Percentiles rank a stretch among this genome's conserved stretches.
phyloP scores from a whole-genome alignment of 1,140 invertebrate species.

The Dreissena rostriformis region DNA sequence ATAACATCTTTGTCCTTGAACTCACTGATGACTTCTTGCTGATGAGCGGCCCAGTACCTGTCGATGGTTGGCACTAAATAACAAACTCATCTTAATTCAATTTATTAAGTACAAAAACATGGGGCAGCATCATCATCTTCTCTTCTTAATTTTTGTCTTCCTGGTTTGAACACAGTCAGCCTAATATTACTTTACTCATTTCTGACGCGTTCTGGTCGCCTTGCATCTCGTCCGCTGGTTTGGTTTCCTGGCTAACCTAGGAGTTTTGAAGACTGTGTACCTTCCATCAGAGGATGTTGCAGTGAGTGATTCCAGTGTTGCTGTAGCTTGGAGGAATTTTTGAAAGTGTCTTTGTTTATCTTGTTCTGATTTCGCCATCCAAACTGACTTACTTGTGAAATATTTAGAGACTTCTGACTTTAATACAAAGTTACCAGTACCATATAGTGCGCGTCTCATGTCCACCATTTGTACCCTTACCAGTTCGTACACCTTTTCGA shows the following conservation, averaged over 20 bases:
- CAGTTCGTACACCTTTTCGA: constrained; percentile 9
- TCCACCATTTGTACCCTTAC: constrained; percentile 23
- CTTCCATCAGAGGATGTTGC: not conserved
- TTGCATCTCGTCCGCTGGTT: not conserved
- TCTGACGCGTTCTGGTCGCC: not conserved
- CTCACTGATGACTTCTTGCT: not conserved
- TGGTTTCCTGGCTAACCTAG: not conserved
- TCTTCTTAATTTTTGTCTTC: too few species aligned
- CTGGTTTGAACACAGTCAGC: too few species aligned
- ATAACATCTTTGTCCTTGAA: constrained; percentile 36
- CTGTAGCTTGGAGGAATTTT: not conserved
- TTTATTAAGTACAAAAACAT: too few species aligned
- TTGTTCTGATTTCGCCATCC: constrained; percentile 7
- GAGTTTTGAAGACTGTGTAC: not conserved
- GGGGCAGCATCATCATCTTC: too few species aligned
- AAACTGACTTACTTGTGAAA: not conserved
- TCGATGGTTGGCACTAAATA: constrained; percentile 52
- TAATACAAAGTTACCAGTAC: constrained; percentile 16
- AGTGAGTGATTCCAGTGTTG: not conserved
- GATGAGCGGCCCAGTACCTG: constrained; percentile 23
- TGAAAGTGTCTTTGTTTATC: constrained; percentile 5
- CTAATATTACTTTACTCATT: too few species aligned
- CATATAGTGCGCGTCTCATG: constrained; percentile 15
- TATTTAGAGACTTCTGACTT: not conserved
- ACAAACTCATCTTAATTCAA: too few species aligned